Conservation (phyloP, 2,888 invertebrate genomes). For the Anthophora plumipes region DNA sequence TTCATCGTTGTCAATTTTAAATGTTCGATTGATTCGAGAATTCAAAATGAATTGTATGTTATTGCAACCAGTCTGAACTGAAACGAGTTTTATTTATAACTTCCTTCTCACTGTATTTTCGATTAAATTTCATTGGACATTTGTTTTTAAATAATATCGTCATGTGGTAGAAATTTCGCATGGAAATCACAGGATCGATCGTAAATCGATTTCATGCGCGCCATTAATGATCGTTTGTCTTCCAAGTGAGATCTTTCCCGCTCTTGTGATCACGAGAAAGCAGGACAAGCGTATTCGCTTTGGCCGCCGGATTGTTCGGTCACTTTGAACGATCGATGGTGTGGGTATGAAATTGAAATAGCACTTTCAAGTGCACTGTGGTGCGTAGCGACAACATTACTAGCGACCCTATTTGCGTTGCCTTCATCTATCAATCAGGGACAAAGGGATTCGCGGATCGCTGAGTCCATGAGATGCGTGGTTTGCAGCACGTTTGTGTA, state of each 20-base stretch:
- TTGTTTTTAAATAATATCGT: no score
- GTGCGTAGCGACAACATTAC: conserved; percentile 63
- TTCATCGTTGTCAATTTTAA: no score
- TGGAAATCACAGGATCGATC: no score
- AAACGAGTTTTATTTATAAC: no score
- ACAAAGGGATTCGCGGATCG: conserved; percentile 76
- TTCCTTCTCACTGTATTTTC: no score
- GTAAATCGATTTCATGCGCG: background rate
- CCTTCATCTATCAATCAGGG: conserved; percentile 76
- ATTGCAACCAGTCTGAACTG: no score
- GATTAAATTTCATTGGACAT: background rate
- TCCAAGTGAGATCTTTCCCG: conserved; percentile 2
- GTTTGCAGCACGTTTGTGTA: conserved; percentile 35
- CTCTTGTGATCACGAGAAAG: background rate
- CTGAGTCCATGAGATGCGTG: conserved; percentile 66
- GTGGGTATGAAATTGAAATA: conserved; percentile 71
- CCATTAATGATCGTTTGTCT: conserved; percentile 23
- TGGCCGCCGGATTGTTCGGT: conserved; percentile 35
- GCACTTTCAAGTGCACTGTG: conserved; percentile 67
- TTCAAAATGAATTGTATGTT: no score
- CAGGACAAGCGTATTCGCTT: background rate
- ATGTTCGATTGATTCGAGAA: no score
- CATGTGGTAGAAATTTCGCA: no score
- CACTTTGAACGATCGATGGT: conserved; percentile 58
- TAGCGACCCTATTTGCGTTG: conserved; percentile 61